Base-by-base conservation (phyloP, 2,113 vertebrate genomes). In the Silurus glanis region DNA sequence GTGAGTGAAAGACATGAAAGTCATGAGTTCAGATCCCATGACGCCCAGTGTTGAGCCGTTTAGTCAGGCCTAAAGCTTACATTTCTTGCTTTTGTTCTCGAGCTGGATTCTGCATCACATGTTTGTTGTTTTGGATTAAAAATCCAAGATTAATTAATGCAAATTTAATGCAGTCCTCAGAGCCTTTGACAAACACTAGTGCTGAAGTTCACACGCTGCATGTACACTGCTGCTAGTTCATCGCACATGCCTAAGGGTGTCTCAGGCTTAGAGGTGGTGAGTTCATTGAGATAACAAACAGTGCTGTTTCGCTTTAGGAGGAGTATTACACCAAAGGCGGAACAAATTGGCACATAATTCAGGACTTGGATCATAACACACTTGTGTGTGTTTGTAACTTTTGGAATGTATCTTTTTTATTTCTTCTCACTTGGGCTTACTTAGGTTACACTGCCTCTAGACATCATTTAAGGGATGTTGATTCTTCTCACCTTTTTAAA, bases 241-340 rank as follows among this genome's bases (percentile, higher is more conserved):
- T 81, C 71, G 10, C 55, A 84, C 55, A 74, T 80, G 78, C 84
- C 80, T 49, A 56, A 72, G 59, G 62, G 61, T 74, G 62, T 55
- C 76, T 74, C 61, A 61, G 37, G 58, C 59, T 83, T 53, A 28
- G 58, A 49, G 7, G 78, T 21, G 9, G 1, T 76, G 51, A 76
- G 67, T 53, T 75, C 69, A 84, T 49, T 61, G 71, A 75, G 56
- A 62, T 78, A 61, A 49, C 67, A 25, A 53, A 76, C 76, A 78
- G 58, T 19, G 23, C 21, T 13, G 6, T 13, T 51, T 79, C 49
- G 13, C 61, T 78, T 67, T 45, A 67, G 23, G 23, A 14, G 59
- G 45, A 45, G 37, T 47, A 45, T 78, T 45, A 69, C 9, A 12
- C 61, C 28, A 55, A 67, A 16, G 28, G 25, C 6, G n/a, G 23